Evolutionary conservation across 1,140 invertebrate genomes (phyloP).

Genomic region (Trichoplusia ni): DNA sequence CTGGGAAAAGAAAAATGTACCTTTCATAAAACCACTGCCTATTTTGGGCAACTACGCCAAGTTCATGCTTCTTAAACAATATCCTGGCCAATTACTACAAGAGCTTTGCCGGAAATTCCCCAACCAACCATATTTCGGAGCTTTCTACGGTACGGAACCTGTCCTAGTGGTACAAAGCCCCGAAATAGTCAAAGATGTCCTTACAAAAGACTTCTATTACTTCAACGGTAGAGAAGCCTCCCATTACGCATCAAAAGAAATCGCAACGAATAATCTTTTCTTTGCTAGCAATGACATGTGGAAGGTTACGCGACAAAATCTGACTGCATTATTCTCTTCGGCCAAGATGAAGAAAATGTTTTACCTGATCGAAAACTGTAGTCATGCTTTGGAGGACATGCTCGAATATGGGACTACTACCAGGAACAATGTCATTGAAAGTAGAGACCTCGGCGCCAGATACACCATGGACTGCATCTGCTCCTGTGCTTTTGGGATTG

Average conservation of each 20-base stretch:
- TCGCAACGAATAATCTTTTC: conserved; percentile 36
- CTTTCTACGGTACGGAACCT: conserved; percentile 34
- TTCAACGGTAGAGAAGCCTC: conserved; percentile 22
- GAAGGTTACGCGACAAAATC: conserved; percentile 80
- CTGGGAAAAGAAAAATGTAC: conserved; percentile 58
- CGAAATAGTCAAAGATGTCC: conserved; percentile 27
- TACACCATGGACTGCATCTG: conserved; percentile 82
- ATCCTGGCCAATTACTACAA: not conserved
- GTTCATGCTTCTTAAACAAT: conserved; percentile 38
- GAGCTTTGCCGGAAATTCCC: conserved; percentile 22
- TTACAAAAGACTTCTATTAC: conserved; percentile 38
- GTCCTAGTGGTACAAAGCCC: conserved; percentile 12
- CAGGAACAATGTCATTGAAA: conserved; percentile 51
- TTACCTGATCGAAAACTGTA: conserved; percentile 65
- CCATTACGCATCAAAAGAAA: conserved; percentile 4
- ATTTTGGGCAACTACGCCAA: conserved; percentile 60
- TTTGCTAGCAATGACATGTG: conserved; percentile 69
- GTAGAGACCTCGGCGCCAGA: conserved; percentile 64
- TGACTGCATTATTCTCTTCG: conserved; percentile 83
- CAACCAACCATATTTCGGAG: conserved; percentile 19
- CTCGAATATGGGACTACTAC: conserved; percentile 41
- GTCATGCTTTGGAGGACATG: conserved; percentile 53
- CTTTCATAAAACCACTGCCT: conserved; percentile 47
- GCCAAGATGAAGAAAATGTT: conserved; percentile 83
- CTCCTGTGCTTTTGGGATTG: conserved; percentile 81